Base-by-base conservation (phyloP, 2,888 invertebrate genomes). In the Leucophenga montana region DNA sequence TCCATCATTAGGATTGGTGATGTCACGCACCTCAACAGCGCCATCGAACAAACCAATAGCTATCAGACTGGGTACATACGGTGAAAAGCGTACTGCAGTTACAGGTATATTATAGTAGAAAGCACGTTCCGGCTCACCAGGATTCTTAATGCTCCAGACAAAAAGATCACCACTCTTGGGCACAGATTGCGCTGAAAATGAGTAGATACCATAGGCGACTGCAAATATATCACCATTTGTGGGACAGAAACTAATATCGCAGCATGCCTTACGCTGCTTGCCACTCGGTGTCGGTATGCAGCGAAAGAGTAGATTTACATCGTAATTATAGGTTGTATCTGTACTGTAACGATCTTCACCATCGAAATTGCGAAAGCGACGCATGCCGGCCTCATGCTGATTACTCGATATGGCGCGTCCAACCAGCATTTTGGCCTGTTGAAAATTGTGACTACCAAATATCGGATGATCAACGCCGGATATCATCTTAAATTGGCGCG, bases 141-240 rank as follows among this genome's bases (percentile, higher is more conserved):
- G 95, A 87, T 95, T 95, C 87, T 96, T 94, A 0, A 93, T 92
- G 82, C 92, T 94, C 96, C 96, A 96, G 59, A 95, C 86, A 77
- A 93, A 91, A 0, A 95, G 90, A 20, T 93, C 82, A 0, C 96
- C 95, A 0, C 88, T 87, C 14, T 86, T 86, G 6, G 89, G 88
- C 18, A 92, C 92, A n/a, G 76, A 81, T 31, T 81, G 81, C 0
- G 86, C 77, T 0, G 91, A 90, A 81, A 92, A 92, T 31, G 90
- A 91, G 77, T 91, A 92, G 78, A 92, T 91, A 0, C 95, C 95
- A 80, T 95, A 94, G 9, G 91, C 93, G 0, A 94, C 94, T 0
- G 94, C 95, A 57, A 96, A 80, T 6, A 96, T 90, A 76, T 94
- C 93, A 62, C 90, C 87, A 80, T 94, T 94, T 2, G 86, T 87